phyloP scores from a whole-genome alignment of 1,140 invertebrate species.

The Drepana arcuata region DNA sequence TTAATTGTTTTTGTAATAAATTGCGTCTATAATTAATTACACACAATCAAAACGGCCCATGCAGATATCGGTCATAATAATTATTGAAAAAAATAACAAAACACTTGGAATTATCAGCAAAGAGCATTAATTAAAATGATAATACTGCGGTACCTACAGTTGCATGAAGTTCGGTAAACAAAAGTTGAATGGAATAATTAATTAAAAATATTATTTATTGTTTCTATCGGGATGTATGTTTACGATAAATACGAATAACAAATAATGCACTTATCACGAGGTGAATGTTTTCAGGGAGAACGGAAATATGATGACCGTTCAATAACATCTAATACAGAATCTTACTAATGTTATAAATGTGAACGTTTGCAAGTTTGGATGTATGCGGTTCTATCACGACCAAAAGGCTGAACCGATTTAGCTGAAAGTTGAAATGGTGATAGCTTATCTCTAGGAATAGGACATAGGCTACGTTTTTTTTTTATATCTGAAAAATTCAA shows the following conservation, averaged over 20 bases:
- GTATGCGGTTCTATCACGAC: too few species aligned
- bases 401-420: too few species aligned
- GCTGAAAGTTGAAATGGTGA: too few species aligned
- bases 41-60: slow-evolving; percentile 19
- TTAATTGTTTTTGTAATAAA: slow-evolving; percentile 12
- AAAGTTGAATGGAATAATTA: slow-evolving; percentile 44
- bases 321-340: too few species aligned
- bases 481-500: too few species aligned
- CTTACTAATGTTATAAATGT: too few species aligned
- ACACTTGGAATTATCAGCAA: slow-evolving; percentile 11
- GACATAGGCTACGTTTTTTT: too few species aligned
- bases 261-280: too few species aligned
- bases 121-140: slow-evolving; percentile 28
- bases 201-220: slow-evolving; percentile 54
- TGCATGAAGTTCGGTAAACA: slow-evolving; percentile 34
- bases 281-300: slow-evolving; percentile 32
- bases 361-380: too few species aligned
- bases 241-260: too few species aligned
- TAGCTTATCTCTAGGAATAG: too few species aligned
- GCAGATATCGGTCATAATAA: slow-evolving; percentile 16
- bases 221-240: slow-evolving; percentile 24
- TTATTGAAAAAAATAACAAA: slow-evolving; percentile 28
- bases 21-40: slow-evolving; percentile 23
- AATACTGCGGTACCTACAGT: slow-evolving; percentile 3
- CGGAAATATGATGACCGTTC: too few species aligned